A percentile compares a stretch with the other conserved stretches of the same genome.
phyloP scores from a whole-genome alignment of 2,888 invertebrate genomes.

The Torymus tubicola region DNA sequence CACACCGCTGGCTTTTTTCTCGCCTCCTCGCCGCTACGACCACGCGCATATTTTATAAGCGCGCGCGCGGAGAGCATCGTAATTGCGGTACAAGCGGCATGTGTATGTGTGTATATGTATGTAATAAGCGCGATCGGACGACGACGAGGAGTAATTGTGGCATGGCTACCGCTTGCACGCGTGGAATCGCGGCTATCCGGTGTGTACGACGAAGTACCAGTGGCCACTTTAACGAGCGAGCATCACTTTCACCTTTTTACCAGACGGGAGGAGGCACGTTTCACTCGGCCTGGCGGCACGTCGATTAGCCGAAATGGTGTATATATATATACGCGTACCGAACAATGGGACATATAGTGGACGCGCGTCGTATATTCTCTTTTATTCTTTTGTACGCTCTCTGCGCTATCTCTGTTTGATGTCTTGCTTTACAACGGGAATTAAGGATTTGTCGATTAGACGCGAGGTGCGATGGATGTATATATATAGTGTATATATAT shows the following conservation, averaged over 20 bases:
- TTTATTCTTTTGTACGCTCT: too few species aligned
- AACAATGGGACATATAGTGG: too few species aligned
- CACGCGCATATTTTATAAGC: conserved; percentile 16
- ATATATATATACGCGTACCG: too few species aligned
- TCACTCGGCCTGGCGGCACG: conserved; percentile 15
- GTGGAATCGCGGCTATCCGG: neutral
- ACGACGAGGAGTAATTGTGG: conserved; percentile 38
- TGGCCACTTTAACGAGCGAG: conserved; percentile 29
- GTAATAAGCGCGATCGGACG: conserved; percentile 30
- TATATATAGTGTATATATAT: too few species aligned
- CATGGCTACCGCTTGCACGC: conserved; percentile 17
- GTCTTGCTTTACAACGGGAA: too few species aligned
- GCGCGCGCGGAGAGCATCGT: conserved; percentile 8
- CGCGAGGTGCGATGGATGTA: too few species aligned
- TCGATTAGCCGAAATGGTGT: conserved; percentile 26
- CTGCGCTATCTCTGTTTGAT: too few species aligned
- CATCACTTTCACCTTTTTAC: conserved; percentile 57
- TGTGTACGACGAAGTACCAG: neutral
- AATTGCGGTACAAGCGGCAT: conserved; percentile 1
- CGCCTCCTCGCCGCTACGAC: neutral
- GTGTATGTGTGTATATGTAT: neutral
- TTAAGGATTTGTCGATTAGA: too few species aligned
- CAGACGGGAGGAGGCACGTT: conserved; percentile 21
- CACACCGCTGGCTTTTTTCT: conserved; percentile 8
- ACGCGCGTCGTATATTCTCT: too few species aligned